These are phyloP conservation scores for Pissodes strobi DNA, from an alignment of 1,140 invertebrate species.

Conservation along the genomic window DNA sequence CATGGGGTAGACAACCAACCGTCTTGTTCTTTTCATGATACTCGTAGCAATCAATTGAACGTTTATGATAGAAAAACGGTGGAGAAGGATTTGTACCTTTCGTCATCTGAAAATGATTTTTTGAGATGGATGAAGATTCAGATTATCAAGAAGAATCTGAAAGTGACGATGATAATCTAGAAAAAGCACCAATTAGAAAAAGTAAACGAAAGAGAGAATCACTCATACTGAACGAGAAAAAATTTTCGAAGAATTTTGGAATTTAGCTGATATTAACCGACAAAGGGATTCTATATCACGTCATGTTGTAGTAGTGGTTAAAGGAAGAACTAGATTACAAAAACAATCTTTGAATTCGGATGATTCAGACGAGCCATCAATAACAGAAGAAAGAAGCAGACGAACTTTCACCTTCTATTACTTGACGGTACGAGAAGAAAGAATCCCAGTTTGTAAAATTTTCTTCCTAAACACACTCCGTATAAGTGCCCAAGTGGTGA, in stretches of 20 bases:
- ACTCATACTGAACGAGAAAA: slow-evolving; percentile 2
- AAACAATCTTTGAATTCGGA: background rate
- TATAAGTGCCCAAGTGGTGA: slow-evolving; percentile 23
- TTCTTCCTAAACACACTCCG: slow-evolving; percentile 12
- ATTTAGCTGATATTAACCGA: slow-evolving; percentile 15
- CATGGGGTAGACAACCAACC: background rate
- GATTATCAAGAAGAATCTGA: background rate
- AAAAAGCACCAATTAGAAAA: background rate
- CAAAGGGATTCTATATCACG: slow-evolving; percentile 18
- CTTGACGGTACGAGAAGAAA: background rate
- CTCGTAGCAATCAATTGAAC: background rate
- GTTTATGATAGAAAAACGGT: background rate
- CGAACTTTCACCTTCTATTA: background rate
- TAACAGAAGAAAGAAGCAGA: background rate
- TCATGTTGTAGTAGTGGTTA: too few species aligned
- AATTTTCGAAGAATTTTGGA: slow-evolving; percentile 16
- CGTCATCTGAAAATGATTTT: background rate
- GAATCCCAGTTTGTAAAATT: background rate
- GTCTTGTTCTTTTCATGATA: background rate
- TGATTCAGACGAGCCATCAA: too few species aligned
- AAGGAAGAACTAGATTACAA: background rate
- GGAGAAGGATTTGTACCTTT: background rate
- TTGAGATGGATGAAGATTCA: background rate
- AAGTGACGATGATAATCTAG: background rate
- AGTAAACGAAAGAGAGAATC: slow-evolving; percentile 4